Evolutionary conservation across 2,888 invertebrate species (phyloP), one percentile per base, ranked within the genome.

Genomic region (Sinodicranocentrus sp.): DNA sequence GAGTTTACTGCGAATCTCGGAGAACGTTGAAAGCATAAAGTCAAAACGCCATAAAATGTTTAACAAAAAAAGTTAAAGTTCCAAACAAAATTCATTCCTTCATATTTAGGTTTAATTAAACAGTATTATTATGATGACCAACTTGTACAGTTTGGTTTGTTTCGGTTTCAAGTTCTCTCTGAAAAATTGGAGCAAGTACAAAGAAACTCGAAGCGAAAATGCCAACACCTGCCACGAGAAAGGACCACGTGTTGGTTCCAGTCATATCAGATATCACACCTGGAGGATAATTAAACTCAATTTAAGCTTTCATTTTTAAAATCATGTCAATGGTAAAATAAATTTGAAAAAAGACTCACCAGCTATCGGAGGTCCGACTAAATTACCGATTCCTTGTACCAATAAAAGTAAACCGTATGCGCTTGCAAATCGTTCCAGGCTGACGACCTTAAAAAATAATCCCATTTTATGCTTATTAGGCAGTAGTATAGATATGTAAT

Each of bases 361-460:
- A 89, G 95, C 97, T 23, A 97, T 90, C 0, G 97, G 96, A 28
- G 98, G 97, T 65, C 98, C 98, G 86, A 97, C 91, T 17, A 98
- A 92, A 90, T 97, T 97, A 1, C 96, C 97, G 39, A 97, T 91
- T 1, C 98, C 98, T 91, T 98, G 97, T 23, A 96, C 95, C 68
- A 98, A 92, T 90, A 97, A 92, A 89, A 97, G 91, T 88, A 98
- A 91, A 0, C 98, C 98, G 90, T 97, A 98, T 2, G 97, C 97
- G 90, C 95, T 96, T 63, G 97, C 96, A 90, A 98, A 97, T 89
- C 95, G 93, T 90, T 97, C 96, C 88, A 98, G 91, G n/a, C 96
- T 95, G 87, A 97, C 95, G 68, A 88, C 88, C 87, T 88, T 17
- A 54, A 21, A 5, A 54, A 0, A 39, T 44, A 67, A 63, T 10